These are phyloP conservation scores for Synanceia verrucosa DNA, from an alignment of 2,797 vertebrate genomes.

Conservation along the genomic window DNA sequence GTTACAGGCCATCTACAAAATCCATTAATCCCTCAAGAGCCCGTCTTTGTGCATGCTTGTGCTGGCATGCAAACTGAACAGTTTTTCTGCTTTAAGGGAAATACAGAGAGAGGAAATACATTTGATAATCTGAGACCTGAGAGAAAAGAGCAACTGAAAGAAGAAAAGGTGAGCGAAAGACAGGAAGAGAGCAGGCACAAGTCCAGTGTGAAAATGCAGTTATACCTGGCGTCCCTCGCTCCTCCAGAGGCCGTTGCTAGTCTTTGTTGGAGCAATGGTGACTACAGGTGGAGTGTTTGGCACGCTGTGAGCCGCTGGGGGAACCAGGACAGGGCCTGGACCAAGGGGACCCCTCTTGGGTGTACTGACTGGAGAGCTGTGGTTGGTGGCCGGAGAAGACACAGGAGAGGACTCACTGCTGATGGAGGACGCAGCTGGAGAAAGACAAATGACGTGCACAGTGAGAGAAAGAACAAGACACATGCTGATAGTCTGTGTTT, in stretches of 20 bases:
- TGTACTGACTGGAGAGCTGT: slow-evolving; percentile 96
- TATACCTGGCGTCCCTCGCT: slow-evolving; percentile 92
- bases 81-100: not conserved
- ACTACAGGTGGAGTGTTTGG: slow-evolving; percentile 98
- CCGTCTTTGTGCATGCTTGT: slow-evolving; percentile 29
- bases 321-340: slow-evolving; percentile 92
- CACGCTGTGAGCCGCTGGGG: slow-evolving; percentile 91
- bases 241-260: slow-evolving; percentile 96
- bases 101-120: slow-evolving; percentile 2
- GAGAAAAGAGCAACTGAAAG: not conserved
- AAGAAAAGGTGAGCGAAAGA: not conserved
- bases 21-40: slow-evolving; percentile 50
- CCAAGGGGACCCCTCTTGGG: slow-evolving; percentile 95
- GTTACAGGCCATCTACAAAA: slow-evolving; percentile 50
- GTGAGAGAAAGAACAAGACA: slow-evolving; percentile 2
- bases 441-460: slow-evolving; percentile 4
- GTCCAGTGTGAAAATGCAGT: not conserved
- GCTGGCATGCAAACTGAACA: not conserved
- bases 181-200: not conserved
- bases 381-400: slow-evolving; percentile 97
- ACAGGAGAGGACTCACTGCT: slow-evolving; percentile 98
- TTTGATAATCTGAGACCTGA: not conserved
- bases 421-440: slow-evolving; percentile 92
- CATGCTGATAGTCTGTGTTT: not conserved
- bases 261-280: slow-evolving; percentile 98